phyloP scores from a whole-genome alignment of 2,888 invertebrate genomes.

The Sylvicola cinctus region DNA sequence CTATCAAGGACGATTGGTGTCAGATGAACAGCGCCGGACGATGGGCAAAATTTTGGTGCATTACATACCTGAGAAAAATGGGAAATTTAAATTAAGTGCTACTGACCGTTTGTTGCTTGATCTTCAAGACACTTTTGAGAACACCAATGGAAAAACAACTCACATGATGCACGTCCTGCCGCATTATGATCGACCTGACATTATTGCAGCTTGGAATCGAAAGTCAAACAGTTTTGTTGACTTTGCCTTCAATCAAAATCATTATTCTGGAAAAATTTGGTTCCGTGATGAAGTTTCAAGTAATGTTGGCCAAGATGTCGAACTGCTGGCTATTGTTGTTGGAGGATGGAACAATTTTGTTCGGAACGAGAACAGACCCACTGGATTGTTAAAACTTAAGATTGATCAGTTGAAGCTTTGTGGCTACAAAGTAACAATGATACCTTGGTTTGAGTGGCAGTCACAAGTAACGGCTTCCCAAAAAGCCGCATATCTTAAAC shows the following conservation, averaged over 20 bases:
- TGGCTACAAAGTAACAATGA: constrained; percentile 35
- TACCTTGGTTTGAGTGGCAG: constrained; percentile 30
- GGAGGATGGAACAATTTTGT: constrained; percentile 40
- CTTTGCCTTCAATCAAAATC: constrained; percentile 22
- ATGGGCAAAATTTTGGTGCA: constrained; percentile 38
- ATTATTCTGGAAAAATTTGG: constrained; percentile 26
- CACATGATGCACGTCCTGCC: constrained; percentile 39
- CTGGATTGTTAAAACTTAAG: constrained; percentile 39
- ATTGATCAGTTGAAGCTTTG: constrained; percentile 37
- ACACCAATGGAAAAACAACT: constrained; percentile 17
- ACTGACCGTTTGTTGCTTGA: constrained; percentile 38
- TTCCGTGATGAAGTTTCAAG: constrained; percentile 13
- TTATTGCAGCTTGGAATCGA: constrained; percentile 36
- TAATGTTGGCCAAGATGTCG: constrained; percentile 12
- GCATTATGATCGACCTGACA: constrained; percentile 41
- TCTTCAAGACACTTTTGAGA: constrained; percentile 12
- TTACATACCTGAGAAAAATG: constrained; percentile 31
- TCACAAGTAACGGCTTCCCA: background rate
- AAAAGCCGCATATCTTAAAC: constrained; percentile 1
- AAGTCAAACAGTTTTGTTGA: constrained; percentile 28
- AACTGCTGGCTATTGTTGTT: constrained; percentile 36
- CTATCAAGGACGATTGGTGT: constrained; percentile 33
- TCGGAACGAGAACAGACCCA: constrained; percentile 26
- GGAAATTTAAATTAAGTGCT: constrained; percentile 29
- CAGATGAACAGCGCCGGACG: constrained; percentile 24